Conservation (phyloP, 1,140 invertebrate genomes). For the Meloidogyne floridensis region DNA sequence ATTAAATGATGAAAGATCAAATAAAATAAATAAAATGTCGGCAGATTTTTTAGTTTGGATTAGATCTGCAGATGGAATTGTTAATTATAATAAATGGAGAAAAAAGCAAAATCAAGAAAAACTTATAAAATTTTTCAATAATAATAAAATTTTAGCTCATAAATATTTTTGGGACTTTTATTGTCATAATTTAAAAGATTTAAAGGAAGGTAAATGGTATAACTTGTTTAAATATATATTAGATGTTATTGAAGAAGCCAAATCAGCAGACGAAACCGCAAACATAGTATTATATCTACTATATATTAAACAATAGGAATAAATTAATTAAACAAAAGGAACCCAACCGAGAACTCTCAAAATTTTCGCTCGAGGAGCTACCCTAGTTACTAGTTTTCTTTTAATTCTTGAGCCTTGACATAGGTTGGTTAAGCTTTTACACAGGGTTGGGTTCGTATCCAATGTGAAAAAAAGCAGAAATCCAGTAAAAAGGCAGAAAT, state of each 20-base stretch:
- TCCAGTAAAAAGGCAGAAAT: no score
- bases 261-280: background rate
- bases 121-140: background rate
- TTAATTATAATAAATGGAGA: background rate
- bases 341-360: no score
- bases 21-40: conserved; percentile 1
- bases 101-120: background rate
- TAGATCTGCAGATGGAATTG: background rate
- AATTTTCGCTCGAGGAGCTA: no score
- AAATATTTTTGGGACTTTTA: background rate
- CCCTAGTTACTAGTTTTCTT: no score
- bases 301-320: no score
- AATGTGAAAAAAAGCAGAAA: no score
- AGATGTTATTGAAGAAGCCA: background rate
- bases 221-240: background rate
- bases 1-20: background rate
- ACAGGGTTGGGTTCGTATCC: no score
- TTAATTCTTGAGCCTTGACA: no score
- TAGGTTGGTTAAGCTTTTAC: no score
- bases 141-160: background rate
- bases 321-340: no score
- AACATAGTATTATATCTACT: background rate
- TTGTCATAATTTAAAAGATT: background rate
- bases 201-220: background rate
- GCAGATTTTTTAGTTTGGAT: background rate